phyloP scores from a whole-genome alignment of 2,888 invertebrate species.

The Cantharis nigra region DNA sequence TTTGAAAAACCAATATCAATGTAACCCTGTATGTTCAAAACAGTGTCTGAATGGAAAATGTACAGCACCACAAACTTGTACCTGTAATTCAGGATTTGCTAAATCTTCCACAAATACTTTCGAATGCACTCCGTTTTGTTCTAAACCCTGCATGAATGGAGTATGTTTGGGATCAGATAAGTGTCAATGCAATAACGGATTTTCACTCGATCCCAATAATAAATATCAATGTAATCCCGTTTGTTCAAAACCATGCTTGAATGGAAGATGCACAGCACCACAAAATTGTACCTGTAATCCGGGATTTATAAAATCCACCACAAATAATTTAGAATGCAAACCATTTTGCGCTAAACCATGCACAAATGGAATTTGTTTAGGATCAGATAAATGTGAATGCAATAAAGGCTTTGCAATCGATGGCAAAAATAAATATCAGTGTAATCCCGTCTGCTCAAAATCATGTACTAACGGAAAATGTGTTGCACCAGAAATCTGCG shows the following conservation, averaged over 20 bases:
- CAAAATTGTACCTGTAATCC: conserved; percentile 16
- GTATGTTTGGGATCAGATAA: no score
- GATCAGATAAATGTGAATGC: conserved; percentile 52
- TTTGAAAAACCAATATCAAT: no score
- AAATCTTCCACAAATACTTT: no score
- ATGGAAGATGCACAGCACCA: conserved; percentile 16
- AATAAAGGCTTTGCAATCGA: conserved; percentile 13
- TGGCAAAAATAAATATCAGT: not conserved
- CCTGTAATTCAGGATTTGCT: no score
- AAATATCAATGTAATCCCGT: conserved; percentile 10
- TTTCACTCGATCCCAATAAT: no score
- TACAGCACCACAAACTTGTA: no score
- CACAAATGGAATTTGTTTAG: conserved; percentile 45
- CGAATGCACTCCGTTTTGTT: no score
- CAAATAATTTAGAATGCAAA: conserved; percentile 13
- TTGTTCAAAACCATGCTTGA: conserved; percentile 17
- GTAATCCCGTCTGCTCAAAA: conserved; percentile 21
- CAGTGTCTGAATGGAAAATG: no score
- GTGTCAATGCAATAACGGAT: no score
- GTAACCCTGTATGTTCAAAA: no score
- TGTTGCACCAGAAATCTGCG: conserved; percentile 47
- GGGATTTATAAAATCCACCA: conserved; percentile 43
- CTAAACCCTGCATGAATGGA: no score
- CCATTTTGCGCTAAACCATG: conserved; percentile 29
- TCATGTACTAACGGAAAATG: conserved; percentile 50